phyloP scores from a whole-genome alignment of 2,888 invertebrate genomes.

The Rhingia campestris region DNA sequence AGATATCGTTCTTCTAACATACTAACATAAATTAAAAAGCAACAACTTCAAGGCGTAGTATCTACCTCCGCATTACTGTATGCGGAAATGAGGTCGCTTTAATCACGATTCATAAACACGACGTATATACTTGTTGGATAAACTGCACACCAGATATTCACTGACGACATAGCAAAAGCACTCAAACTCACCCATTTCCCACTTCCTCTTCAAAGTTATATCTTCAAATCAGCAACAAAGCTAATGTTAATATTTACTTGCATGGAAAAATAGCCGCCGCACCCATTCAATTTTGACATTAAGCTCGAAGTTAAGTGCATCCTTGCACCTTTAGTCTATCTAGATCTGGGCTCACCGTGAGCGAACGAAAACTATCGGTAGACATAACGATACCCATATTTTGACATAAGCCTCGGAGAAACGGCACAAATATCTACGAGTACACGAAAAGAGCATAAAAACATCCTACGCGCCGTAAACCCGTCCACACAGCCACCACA shows the following conservation, averaged over 20 bases:
- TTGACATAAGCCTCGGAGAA: slow-evolving; percentile 54
- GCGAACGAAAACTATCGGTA: slow-evolving; percentile 5
- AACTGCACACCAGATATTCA: background rate
- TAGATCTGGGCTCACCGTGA: slow-evolving; percentile 26
- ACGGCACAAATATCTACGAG: slow-evolving; percentile 26
- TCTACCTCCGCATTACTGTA: too few relatives aligned
- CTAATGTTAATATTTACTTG: slow-evolving; percentile 10
- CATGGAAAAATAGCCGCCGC: background rate
- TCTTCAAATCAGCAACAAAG: background rate
- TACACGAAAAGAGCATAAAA: slow-evolving; percentile 51
- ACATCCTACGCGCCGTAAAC: slow-evolving; percentile 14
- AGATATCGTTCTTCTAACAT: too few relatives aligned
- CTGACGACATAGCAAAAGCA: background rate
- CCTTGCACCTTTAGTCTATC: slow-evolving; percentile 49
- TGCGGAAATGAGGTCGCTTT: background rate
- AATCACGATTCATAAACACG: background rate
- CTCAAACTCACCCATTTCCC: background rate
- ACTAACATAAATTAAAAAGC: too few relatives aligned
- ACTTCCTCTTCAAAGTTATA: background rate
- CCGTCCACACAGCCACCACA: slow-evolving; percentile 43
- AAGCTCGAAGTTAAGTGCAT: slow-evolving; percentile 49
- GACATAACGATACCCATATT: slow-evolving; percentile 35
- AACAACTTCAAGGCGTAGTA: too few relatives aligned
- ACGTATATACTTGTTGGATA: background rate
- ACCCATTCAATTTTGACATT: slow-evolving; percentile 24